Conservation (phyloP, 2,797 vertebrate genomes). For the Pseudochaenichthys georgianus region DNA sequence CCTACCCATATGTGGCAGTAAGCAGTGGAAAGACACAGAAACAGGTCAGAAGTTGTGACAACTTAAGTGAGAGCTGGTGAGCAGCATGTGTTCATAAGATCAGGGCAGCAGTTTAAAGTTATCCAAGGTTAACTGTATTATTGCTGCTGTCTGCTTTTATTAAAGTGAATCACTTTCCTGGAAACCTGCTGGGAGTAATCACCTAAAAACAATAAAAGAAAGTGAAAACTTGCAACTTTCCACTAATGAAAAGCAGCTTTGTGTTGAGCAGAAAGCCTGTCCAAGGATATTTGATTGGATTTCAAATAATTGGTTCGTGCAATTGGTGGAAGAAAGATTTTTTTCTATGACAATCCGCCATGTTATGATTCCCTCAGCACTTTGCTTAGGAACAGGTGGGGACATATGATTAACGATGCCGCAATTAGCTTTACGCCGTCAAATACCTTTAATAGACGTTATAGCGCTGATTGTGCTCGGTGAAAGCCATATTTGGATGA, state of each 20-base stretch:
- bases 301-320: conserved; percentile 46
- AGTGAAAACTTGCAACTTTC: conserved; percentile 62
- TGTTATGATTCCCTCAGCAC: conserved; percentile 16
- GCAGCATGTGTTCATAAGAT: conserved; percentile 52
- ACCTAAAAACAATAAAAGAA: conserved; percentile 67
- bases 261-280: conserved; percentile 41
- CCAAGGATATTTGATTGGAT: conserved; percentile 50
- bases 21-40: conserved; percentile 58
- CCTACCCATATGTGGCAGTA: conserved; percentile 67
- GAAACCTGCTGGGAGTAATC: conserved; percentile 74
- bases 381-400: conserved; percentile 42
- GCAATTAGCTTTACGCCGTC: background rate
- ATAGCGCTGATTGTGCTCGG: background rate
- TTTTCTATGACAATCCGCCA: conserved; percentile 7
- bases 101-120: conserved; percentile 63
- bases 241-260: conserved; percentile 46
- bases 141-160: conserved; percentile 75
- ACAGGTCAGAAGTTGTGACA: conserved; percentile 71
- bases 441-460: conserved; percentile 20
- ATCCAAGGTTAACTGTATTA: conserved; percentile 74
- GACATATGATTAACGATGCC: conserved; percentile 26
- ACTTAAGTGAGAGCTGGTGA: conserved; percentile 62
- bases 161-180: conserved; percentile 67
- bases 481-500: background rate
- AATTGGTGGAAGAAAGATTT: conserved; percentile 41